Evolutionary conservation across 2,888 invertebrate species (phyloP), one percentile per base, ranked within the genome.

Genomic region (Scotopteryx bipunctaria): DNA sequence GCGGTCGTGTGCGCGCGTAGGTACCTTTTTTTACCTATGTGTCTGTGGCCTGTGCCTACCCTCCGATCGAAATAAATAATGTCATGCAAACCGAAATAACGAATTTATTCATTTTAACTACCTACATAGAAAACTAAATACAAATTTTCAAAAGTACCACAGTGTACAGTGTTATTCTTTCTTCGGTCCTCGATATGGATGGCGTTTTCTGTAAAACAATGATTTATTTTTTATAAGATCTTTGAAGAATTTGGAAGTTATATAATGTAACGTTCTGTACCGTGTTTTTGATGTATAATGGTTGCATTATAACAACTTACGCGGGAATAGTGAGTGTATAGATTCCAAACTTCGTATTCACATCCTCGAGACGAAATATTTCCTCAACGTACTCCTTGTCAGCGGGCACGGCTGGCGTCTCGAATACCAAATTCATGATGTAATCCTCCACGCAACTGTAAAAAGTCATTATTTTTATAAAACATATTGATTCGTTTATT

Each of bases 391-490:
- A 89, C 37, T 83, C 81, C 6, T 72, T 71, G 45, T 86, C 85
- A 0, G 87, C 89, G 1, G 80, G 78, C 2, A 83, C 67, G 0
- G 88, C 88, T 3, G 88, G 89, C 0, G 83, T 86, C 61, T 90
- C 89, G 40, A 85, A 90, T 15, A 90, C 83, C 45, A 86, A 64
- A 54, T 89, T 87, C 89, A 88, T 85, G 14, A 90, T 86, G 64
- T 88, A 89, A 58, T 90, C 89, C 62, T 90, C 88, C n/a, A 90
- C 89, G 50, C 89, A 90, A 64, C 89, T 89, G 71, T 8, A 63
- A 65, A 46, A 9, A 27, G 15, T 14, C n/a, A 15, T 6, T 11
- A 14, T 27, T 1, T 27, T 35, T 14, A n/a, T n/a, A n/a, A n/a
- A n/a, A n/a, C n/a, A n/a, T n/a, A n/a, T 15, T 2, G 11, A 11